Evolutionary conservation across 2,888 invertebrate species (phyloP).

Genomic region (Lasioglossum pauxillum): DNA sequence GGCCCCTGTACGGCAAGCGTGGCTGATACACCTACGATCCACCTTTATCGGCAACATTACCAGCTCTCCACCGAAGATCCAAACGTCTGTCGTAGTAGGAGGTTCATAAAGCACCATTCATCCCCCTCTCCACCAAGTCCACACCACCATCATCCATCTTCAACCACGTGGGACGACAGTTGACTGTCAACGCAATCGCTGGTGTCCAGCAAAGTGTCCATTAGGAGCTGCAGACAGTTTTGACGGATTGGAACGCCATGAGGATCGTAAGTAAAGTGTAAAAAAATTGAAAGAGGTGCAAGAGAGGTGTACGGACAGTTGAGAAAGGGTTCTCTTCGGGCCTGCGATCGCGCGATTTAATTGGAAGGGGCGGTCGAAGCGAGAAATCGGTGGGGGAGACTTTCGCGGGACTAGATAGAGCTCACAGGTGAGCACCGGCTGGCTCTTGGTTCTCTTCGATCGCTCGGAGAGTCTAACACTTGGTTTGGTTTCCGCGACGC

Average conservation of each 20-base stretch:
- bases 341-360: conserved; percentile 25
- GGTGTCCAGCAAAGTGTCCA: not conserved
- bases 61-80: not conserved
- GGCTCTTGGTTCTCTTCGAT: conserved; percentile 31
- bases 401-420: conserved; percentile 51
- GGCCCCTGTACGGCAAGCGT: conserved; percentile 74
- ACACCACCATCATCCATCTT: not conserved
- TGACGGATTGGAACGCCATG: conserved; percentile 62
- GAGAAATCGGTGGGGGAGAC: conserved; percentile 45
- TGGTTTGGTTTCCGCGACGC: not conserved
- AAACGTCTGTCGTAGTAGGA: not conserved
- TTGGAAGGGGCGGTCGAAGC: conserved; percentile 40
- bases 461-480: conserved; percentile 9
- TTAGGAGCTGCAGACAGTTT: not conserved
- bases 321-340: conserved; percentile 38
- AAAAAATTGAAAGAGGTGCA: not conserved
- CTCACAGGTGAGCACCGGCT: conserved; percentile 35
- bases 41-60: conserved; percentile 42
- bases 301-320: not conserved
- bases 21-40: conserved; percentile 60
- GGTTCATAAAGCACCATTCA: not conserved
- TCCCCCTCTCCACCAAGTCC: not conserved
- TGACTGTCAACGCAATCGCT: not conserved
- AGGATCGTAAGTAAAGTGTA: conserved; percentile 73
- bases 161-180: not conserved